phyloP scores from a whole-genome alignment of 2,113 vertebrate species.

The Scytalopus superciliaris region DNA sequence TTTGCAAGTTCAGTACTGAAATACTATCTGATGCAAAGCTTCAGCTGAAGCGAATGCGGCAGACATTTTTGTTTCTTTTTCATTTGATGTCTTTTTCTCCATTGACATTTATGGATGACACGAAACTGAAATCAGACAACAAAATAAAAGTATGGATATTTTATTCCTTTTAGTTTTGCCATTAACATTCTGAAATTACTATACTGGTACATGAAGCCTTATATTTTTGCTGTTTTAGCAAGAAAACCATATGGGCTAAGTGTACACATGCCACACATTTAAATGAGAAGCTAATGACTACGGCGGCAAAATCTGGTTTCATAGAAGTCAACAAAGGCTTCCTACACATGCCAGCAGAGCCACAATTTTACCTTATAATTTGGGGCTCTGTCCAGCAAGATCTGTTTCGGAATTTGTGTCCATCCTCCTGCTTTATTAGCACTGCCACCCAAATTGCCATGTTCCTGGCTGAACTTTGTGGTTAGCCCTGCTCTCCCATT shows the following conservation, averaged over 20 bases:
- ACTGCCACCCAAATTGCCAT: background rate
- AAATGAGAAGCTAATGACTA: background rate
- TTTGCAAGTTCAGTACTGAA: constrained; percentile 75
- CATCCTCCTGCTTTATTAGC: background rate
- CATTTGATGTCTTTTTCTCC: constrained; percentile 48
- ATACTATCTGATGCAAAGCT: constrained; percentile 63
- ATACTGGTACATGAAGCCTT: background rate
- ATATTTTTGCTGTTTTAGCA: background rate
- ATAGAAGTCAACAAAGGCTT: background rate
- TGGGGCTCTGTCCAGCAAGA: background rate
- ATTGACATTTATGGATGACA: constrained; percentile 30
- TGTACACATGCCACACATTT: background rate
- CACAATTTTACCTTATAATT: background rate
- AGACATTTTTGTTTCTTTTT: constrained; percentile 42
- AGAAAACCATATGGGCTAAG: background rate
- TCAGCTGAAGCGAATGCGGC: constrained; percentile 50
- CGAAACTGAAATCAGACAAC: constrained; percentile 31
- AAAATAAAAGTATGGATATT: constrained; percentile 13
- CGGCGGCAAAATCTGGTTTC: background rate
- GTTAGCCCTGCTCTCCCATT: background rate
- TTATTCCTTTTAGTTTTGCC: background rate
- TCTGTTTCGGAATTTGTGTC: background rate
- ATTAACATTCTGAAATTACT: background rate
- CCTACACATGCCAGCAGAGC: background rate
- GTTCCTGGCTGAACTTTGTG: background rate